phyloP scores from a whole-genome alignment of 2,113 vertebrate genomes.

The Ciconia maguari region DNA sequence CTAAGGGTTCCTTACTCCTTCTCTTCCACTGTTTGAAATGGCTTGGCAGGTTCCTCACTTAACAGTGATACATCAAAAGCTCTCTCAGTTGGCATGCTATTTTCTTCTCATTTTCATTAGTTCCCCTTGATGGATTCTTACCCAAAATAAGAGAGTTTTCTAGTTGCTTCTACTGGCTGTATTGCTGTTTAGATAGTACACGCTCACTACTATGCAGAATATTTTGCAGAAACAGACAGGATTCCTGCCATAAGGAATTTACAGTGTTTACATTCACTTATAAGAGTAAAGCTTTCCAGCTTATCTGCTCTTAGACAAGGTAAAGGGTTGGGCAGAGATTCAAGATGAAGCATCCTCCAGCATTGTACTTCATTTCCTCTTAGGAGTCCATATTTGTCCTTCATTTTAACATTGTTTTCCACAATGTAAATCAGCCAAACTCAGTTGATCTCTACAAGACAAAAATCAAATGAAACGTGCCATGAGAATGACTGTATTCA shows the following conservation, averaged over 20 bases:
- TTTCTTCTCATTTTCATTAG: neutral
- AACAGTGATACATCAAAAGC: neutral
- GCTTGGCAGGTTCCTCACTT: neutral
- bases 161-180: neutral
- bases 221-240: neutral
- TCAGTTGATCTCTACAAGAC: neutral
- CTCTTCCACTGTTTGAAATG: neutral
- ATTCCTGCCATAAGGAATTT: neutral
- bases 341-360: neutral
- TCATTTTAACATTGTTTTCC: neutral
- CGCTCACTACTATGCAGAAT: neutral
- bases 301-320: neutral
- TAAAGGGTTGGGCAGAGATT: neutral
- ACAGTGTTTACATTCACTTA: neutral
- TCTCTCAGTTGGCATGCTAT: neutral
- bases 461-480: neutral
- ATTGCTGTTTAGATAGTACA: neutral
- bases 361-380: neutral
- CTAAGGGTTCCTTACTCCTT: neutral
- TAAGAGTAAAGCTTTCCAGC: neutral
- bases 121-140: neutral
- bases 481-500: neutral
- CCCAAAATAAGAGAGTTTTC: neutral
- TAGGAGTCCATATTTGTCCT: neutral
- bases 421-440: neutral